Base-by-base conservation (phyloP, 2,797 vertebrate genomes). In the Helarctos malayanus region DNA sequence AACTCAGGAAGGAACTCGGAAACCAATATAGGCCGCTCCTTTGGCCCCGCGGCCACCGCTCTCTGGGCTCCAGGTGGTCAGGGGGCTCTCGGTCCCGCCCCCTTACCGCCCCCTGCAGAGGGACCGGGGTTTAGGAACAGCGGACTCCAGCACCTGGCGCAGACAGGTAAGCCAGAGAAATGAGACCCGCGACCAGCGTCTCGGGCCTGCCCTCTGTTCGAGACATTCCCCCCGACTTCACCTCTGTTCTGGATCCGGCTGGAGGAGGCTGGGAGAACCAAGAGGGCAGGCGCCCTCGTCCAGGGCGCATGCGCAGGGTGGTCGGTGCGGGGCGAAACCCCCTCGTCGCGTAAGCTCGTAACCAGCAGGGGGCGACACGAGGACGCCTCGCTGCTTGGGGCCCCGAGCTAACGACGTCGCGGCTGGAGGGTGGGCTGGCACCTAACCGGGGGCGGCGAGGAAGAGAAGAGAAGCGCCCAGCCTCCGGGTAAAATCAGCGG, bases 281-380 rank as follows among this genome's bases (percentile, higher is more conserved):
- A 11, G 3, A 4, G 27, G 7, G 4, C 11, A 0, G 0, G 16
- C 2, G 4, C 10, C 29, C 38, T 29, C 5, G 0, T 7, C 82
- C 18, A 47, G 27, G 3, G 65, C 45, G 52, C 94, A 65, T 61
- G 96, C 27, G 49, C 83, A 5, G 2, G 10, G 7, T 35, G 12
- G 6, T 25, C 0, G 3, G 49, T 3, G 0, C 54, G 0, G 41
- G 11, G 29, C 14, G 3, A 0, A 56, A 7, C 21, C 2, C 2
- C 5, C 0, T 29, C 0, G 18, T 5, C 2, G 15, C 12, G 52
- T 6, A 2, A 5, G 13, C 7, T 23, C 0, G 4, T 0, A 27
- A n/a, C 65, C 97, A 79, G 94, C 85, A 93, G 93, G 61, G 85
- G 82, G 85, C 93, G 76, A 73, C 75, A 94, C 19, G 76, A 94